Base-by-base conservation (phyloP, 2,113 vertebrate species). In the Mormoops blainvillei region DNA sequence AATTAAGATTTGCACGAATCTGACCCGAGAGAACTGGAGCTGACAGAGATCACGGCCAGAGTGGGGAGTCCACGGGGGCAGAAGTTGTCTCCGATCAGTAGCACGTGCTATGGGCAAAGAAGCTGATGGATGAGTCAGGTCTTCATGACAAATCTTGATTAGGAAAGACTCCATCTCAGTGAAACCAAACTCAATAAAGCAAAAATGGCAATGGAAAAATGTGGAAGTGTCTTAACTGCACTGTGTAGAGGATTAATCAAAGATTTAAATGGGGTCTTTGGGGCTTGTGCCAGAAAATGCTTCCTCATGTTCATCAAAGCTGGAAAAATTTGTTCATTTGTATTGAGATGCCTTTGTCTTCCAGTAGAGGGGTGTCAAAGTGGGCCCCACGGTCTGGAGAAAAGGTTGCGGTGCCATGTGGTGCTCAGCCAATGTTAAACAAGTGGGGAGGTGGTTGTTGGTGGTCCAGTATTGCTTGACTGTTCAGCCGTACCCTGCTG, bases 141-240 rank as follows among this genome's bases (percentile, higher is more conserved):
- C 65, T 87, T 89, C 43, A 15, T 67, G 38, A 56, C 16, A 74
- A 2, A 61, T 80, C 89, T 94, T 93, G 95, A 81, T 89, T 80
- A 84, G 65, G 58, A 87, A 41, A 94, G 84, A 81, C n/a, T 15
- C 7, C 38, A 24, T 96, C 68, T 82, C 22, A 1, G 7, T 63
- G 80, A 74, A 63, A 83, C n/a, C 0, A 13, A 63, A 61, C 56
- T 87, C 56, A 22, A n/a, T 67, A 76, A 92, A 90, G 65, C 63
- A 81, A 82, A 77, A 48, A 19, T 1, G 11, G 87, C 85, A 50
- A 7, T 28, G 13, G 80, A 41, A 19, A 70, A 26, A 11, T 0
- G 0, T 7, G 24, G 3, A 41, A 20, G 71, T 71, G 18, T 22
- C 63, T 52, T 33, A 54, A 71, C 10, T 52, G 61, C 6, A 0